These are phyloP conservation scores for Alethe castanea DNA, from an alignment of 2,113 vertebrate species.

Conservation along the genomic window DNA sequence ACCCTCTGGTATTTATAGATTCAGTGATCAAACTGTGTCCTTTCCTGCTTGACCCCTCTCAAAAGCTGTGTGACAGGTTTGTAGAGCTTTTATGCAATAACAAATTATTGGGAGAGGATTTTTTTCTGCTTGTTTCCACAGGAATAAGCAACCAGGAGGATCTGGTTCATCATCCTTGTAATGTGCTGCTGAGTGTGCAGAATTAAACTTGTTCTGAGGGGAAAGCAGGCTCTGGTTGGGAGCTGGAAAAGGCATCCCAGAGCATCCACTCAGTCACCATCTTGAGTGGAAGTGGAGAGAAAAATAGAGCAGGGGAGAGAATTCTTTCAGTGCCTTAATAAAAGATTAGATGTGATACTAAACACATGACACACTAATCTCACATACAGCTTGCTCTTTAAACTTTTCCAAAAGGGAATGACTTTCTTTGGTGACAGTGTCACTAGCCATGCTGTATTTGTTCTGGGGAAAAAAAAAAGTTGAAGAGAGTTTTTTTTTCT, in stretches of 20 bases:
- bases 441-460: neutral
- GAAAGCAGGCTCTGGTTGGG: neutral
- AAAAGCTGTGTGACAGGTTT: neutral
- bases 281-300: neutral
- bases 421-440: neutral
- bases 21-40: neutral
- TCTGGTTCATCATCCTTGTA: neutral
- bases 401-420: neutral
- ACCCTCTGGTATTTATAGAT: neutral
- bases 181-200: neutral
- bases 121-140: neutral
- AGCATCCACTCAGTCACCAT: neutral
- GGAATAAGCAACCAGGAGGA: neutral
- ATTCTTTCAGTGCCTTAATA: neutral
- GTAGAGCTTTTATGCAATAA: neutral
- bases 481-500: neutral
- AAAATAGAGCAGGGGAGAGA: neutral
- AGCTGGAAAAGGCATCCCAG: neutral
- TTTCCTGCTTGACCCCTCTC: neutral
- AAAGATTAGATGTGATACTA: neutral
- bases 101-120: neutral
- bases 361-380: neutral
- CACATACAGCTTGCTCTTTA: neutral
- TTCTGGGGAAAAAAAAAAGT: neutral
- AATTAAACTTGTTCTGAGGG: neutral